These are phyloP conservation scores for Heliornis fulica DNA, from an alignment of 2,113 vertebrate genomes.

Conservation along the genomic window DNA sequence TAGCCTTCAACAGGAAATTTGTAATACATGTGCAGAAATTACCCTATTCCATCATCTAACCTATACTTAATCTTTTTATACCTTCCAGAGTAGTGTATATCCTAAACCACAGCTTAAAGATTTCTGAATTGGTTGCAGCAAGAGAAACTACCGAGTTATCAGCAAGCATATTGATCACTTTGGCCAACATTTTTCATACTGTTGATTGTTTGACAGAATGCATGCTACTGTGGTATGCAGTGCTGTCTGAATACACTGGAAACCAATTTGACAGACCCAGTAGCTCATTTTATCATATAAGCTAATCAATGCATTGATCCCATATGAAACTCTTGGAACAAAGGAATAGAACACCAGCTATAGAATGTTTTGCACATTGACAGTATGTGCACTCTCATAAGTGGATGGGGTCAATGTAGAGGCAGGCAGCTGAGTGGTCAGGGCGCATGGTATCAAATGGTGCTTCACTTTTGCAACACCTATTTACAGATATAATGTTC, in stretches of 20 bases:
- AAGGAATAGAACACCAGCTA: neutral
- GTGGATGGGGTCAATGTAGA: neutral
- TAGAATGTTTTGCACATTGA: neutral
- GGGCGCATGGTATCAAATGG: neutral
- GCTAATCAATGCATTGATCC: neutral
- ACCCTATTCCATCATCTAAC: neutral
- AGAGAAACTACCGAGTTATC: neutral
- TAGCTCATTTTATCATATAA: neutral
- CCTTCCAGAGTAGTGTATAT: neutral
- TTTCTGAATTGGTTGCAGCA: neutral
- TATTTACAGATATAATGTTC: constrained; percentile 58
- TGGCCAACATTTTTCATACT: neutral
- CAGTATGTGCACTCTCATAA: neutral
- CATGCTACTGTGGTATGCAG: neutral
- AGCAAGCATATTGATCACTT: neutral
- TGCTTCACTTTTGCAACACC: constrained; percentile 25
- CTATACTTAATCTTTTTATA: neutral
- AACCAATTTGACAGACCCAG: neutral
- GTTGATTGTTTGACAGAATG: neutral
- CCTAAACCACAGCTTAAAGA: neutral
- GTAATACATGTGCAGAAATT: neutral
- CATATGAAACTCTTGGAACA: neutral
- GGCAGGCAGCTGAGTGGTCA: neutral
- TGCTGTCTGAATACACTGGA: neutral
- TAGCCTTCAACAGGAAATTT: neutral